Conservation (phyloP, 2,113 vertebrate genomes). For the Rhegmatorhina hoffmannsi region DNA sequence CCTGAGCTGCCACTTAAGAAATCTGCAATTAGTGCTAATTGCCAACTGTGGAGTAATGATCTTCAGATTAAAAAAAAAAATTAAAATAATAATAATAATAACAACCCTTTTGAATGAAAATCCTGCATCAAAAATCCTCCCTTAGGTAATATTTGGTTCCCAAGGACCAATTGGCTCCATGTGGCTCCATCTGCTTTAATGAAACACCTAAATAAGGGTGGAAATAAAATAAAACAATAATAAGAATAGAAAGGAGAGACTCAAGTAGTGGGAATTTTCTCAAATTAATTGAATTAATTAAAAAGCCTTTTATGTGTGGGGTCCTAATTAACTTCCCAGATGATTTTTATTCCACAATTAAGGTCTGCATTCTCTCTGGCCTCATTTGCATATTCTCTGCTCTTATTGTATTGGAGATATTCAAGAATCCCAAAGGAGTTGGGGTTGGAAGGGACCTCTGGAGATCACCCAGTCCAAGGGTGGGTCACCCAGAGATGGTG, state of each 20-base stretch:
- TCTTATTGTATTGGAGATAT: too few species aligned
- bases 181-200: background rate
- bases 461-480: too few species aligned
- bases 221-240: background rate
- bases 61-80: background rate
- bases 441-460: too few species aligned
- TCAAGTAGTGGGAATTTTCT: background rate
- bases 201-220: background rate
- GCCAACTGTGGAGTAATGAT: background rate
- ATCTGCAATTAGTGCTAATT: background rate
- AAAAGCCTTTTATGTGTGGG: background rate
- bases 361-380: background rate
- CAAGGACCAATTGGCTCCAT: fast-evolving
- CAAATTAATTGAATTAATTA: background rate
- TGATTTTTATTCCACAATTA: background rate
- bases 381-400: background rate
- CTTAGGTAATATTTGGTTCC: background rate
- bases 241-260: background rate
- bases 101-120: conserved; percentile 4
- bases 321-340: background rate
- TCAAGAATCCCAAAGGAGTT: too few species aligned
- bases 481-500: too few species aligned
- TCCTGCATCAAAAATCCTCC: background rate
- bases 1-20: background rate
- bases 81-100: too few species aligned